A percentile compares a stretch with the other conserved stretches of the same genome.
Evolutionary conservation across 2,888 invertebrate genomes (phyloP).

Genomic region (Agrotis ipsilon): DNA sequence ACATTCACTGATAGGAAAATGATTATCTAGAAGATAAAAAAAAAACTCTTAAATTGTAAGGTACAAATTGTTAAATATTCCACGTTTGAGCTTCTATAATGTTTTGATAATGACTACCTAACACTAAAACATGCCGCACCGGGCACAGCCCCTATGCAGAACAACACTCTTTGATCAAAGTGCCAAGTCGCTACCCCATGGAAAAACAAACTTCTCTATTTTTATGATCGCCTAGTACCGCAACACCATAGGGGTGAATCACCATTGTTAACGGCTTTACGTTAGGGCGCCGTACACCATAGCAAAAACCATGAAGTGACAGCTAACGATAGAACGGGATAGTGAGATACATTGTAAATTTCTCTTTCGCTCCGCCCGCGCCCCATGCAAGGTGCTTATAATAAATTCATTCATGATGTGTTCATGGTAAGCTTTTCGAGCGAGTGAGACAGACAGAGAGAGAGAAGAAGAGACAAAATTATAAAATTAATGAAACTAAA

Average conservation of each 20-base stretch:
- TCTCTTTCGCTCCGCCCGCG: constrained; percentile 15
- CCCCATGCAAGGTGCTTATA: constrained; percentile 13
- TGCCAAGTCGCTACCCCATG: constrained; percentile 58
- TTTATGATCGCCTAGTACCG: constrained; percentile 82
- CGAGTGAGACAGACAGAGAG: background rate
- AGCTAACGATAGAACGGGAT: constrained; percentile 44
- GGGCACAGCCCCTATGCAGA: background rate
- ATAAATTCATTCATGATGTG: constrained; percentile 6
- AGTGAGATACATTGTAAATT: constrained; percentile 18
- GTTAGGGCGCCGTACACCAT: constrained; percentile 27
- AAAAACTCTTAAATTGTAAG: too few relatives aligned
- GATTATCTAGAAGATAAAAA: too few relatives aligned
- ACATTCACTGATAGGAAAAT: background rate
- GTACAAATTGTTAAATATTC: background rate
- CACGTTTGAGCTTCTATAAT: background rate
- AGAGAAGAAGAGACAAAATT: too few relatives aligned
- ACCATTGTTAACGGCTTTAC: constrained; percentile 71
- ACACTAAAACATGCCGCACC: background rate
- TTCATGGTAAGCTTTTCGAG: constrained; percentile 12
- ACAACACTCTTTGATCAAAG: background rate
- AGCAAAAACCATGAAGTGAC: constrained; percentile 43
- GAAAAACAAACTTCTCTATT: constrained; percentile 71
- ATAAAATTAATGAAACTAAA: background rate
- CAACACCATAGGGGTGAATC: constrained; percentile 81
- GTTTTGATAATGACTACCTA: background rate